Conservation (phyloP, 2,113 vertebrate genomes). For the Struthidea cinerea region DNA sequence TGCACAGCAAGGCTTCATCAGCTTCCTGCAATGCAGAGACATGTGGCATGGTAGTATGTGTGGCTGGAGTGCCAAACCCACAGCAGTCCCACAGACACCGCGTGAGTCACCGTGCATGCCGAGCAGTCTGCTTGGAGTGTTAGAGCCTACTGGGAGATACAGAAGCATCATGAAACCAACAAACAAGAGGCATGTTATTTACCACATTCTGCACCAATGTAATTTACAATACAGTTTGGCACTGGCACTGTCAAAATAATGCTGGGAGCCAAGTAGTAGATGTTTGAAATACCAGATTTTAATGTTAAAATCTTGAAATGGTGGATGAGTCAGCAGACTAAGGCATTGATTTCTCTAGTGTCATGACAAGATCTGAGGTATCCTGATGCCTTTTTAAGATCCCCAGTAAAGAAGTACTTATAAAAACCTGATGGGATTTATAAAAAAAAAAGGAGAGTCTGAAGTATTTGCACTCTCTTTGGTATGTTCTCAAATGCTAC, state of each 20-base stretch:
- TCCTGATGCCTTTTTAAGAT: not conserved
- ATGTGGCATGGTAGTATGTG: fast-evolving
- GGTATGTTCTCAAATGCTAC: not conserved
- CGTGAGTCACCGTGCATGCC: fast-evolving
- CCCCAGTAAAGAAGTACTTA: not conserved
- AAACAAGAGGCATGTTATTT: not conserved
- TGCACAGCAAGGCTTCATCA: conserved; percentile 82
- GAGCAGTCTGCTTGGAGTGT: not conserved
- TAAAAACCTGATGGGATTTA: not conserved
- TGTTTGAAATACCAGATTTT: not conserved
- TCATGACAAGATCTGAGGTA: not conserved
- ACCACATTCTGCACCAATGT: not conserved
- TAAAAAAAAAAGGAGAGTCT: no score
- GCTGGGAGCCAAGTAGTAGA: not conserved
- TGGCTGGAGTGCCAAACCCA: not conserved
- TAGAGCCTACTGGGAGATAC: not conserved
- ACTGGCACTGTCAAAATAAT: not conserved
- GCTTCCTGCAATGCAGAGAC: conserved; percentile 79
- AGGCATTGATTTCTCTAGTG: not conserved
- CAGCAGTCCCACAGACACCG: not conserved
- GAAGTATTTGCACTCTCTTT: not conserved
- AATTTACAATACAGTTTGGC: not conserved
- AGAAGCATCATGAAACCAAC: not conserved
- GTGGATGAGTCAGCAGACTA: not conserved
- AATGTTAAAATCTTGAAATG: not conserved